phyloP scores from a whole-genome alignment of 2,888 invertebrate genomes.

The Platerodrilus igneus region DNA sequence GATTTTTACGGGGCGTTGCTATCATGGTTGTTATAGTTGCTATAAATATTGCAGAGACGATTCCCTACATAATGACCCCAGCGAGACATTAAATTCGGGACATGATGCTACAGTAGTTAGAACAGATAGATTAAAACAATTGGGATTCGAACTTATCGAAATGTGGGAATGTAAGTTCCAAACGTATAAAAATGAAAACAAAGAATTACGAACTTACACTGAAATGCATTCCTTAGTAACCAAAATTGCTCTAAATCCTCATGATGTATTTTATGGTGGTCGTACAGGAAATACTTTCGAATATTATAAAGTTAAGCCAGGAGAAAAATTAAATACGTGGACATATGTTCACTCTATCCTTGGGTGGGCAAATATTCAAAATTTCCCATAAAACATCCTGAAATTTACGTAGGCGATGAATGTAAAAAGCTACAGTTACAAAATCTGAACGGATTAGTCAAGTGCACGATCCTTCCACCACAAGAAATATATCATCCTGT shows the following conservation, averaged over 20 bases:
- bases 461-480: constrained; percentile 9
- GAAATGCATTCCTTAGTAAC: too few species aligned
- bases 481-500: constrained; percentile 7
- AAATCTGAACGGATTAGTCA: constrained; percentile 3
- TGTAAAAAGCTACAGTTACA: constrained; percentile 21
- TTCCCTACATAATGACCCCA: too few species aligned
- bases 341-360: constrained; percentile 35
- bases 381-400: constrained; percentile 35
- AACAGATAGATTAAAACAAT: too few species aligned
- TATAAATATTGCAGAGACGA: too few species aligned
- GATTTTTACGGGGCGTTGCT: too few species aligned
- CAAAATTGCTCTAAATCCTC: constrained; percentile 26
- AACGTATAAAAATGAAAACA: too few species aligned
- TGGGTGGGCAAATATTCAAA: constrained; percentile 32
- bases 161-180: too few species aligned
- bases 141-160: too few species aligned
- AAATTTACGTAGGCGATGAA: constrained; percentile 24
- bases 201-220: too few species aligned
- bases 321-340: constrained; percentile 32
- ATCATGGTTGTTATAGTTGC: too few species aligned
- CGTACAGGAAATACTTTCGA: constrained; percentile 27
- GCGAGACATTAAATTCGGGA: too few species aligned
- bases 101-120: too few species aligned
- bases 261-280: constrained; percentile 33
- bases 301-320: constrained; percentile 23